Percentiles rank a stretch among this genome's conserved stretches.
These are phyloP conservation scores for Chelonus insularis DNA, from an alignment of 1,140 invertebrate genomes.

Conservation along the genomic window DNA sequence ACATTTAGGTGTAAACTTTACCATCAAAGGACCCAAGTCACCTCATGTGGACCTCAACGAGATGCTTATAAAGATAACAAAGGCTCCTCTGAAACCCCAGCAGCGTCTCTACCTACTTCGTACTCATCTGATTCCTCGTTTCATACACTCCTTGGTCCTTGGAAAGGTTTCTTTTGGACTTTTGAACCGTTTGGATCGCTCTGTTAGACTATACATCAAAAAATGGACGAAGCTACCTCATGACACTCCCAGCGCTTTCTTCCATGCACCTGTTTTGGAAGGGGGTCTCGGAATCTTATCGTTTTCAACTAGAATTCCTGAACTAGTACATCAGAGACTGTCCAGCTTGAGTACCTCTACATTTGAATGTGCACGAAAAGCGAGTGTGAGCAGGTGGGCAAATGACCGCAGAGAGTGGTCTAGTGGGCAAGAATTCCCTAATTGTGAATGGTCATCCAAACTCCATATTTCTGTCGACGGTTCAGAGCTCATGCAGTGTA, in stretches of 20 bases:
- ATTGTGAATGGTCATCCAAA: too few species aligned
- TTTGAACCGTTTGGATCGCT: too few species aligned
- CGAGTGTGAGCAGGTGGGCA: background rate
- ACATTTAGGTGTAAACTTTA: slow-evolving; percentile 43
- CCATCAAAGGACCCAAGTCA: slow-evolving; percentile 29
- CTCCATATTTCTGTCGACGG: too few species aligned
- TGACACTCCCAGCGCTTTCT: background rate
- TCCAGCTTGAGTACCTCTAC: background rate
- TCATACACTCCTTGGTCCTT: slow-evolving; percentile 10
- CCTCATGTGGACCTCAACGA: slow-evolving; percentile 13
- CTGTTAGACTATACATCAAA: too few species aligned
- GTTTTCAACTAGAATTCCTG: background rate
- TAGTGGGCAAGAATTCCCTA: too few species aligned
- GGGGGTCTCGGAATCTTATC: slow-evolving; percentile 4
- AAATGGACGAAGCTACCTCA: background rate
- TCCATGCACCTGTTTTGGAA: background rate
- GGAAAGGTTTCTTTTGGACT: too few species aligned
- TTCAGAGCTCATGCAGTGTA: too few species aligned
- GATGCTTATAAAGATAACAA: slow-evolving; percentile 33
- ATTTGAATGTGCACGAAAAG: background rate
- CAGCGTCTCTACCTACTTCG: slow-evolving; percentile 39
- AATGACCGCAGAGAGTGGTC: too few species aligned
- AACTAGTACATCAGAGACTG: too few species aligned
- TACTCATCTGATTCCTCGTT: slow-evolving; percentile 36
- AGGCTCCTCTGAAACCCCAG: slow-evolving; percentile 44